Evolutionary conservation across 2,113 vertebrate genomes (phyloP).

Genomic region (Nothoprocta perdicaria): DNA sequence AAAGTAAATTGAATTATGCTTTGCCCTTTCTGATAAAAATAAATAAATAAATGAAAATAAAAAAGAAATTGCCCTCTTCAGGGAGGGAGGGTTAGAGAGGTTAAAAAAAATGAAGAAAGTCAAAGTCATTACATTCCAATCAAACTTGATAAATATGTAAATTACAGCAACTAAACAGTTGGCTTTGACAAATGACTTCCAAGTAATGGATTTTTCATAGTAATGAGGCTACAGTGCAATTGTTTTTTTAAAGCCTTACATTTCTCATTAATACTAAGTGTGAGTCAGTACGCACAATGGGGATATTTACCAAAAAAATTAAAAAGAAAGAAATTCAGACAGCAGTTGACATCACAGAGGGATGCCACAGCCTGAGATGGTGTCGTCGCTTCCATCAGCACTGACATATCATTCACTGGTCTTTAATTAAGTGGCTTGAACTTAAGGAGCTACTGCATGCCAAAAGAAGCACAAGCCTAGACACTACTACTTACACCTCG

Average conservation of each 20-base stretch:
- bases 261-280: constrained; percentile 65
- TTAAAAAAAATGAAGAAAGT: constrained; percentile 74
- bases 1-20: constrained; percentile 64
- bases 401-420: background rate
- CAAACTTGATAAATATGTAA: constrained; percentile 94
- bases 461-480: background rate
- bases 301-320: constrained; percentile 7
- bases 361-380: background rate
- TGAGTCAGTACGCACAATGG: constrained; percentile 31
- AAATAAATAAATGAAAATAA: background rate
- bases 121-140: constrained; percentile 85
- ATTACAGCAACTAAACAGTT: constrained; percentile 83
- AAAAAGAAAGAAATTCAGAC: background rate
- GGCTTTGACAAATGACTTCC: constrained; percentile 87
- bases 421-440: constrained; percentile 17
- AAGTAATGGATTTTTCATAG: constrained; percentile 87
- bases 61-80: constrained; percentile 24
- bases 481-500: background rate
- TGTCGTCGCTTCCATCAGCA: constrained; percentile 6
- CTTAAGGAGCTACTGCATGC: background rate
- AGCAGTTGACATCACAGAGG: constrained; percentile 25
- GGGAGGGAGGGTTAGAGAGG: constrained; percentile 68
- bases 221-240: constrained; percentile 82
- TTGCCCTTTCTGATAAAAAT: constrained; percentile 53
- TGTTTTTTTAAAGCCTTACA: constrained; percentile 73